Percentiles rank a stretch among this genome's conserved stretches.
Conservation (phyloP, 2,888 invertebrate species). For the Pomacea canaliculata region DNA sequence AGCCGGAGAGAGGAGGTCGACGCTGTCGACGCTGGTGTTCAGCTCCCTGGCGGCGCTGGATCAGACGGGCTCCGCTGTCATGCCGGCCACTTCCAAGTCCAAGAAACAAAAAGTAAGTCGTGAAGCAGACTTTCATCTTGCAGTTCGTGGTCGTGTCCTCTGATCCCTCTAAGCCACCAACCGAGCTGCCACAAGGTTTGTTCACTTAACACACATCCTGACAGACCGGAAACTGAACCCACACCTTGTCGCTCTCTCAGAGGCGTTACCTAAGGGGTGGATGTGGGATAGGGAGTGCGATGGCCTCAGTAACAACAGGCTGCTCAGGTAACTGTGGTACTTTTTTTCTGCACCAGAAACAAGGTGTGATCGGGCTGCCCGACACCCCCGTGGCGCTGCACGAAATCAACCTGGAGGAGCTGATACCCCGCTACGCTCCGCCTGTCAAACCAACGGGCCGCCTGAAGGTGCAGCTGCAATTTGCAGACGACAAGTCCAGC, state of each 20-base stretch:
- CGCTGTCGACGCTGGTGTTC: constrained; percentile 56
- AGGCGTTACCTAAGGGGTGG: no score
- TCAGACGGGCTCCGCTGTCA: constrained; percentile 51
- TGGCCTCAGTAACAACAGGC: no score
- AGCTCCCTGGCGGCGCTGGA: constrained; percentile 57
- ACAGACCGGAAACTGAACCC: background rate
- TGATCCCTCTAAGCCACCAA: no score
- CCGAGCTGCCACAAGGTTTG: no score
- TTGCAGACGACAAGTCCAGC: constrained; percentile 46
- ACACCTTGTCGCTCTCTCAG: no score
- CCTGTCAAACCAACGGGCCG: constrained; percentile 58
- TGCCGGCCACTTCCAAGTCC: constrained; percentile 44
- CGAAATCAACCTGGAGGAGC: constrained; percentile 61
- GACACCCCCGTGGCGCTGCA: constrained; percentile 63
- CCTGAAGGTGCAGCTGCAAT: constrained; percentile 60
- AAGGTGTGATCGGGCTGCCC: constrained; percentile 45
- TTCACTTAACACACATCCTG: background rate
- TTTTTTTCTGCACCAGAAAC: constrained; percentile 36
- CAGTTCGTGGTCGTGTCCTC: background rate
- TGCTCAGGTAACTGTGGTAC: no score
- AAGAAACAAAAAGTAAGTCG: constrained; percentile 53
- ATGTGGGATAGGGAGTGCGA: no score
- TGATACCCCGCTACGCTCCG: constrained; percentile 57
- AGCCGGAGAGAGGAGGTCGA: constrained; percentile 45
- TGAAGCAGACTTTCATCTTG: background rate